phyloP scores from a whole-genome alignment of 1,140 invertebrate species.

The Megathymus violae region DNA sequence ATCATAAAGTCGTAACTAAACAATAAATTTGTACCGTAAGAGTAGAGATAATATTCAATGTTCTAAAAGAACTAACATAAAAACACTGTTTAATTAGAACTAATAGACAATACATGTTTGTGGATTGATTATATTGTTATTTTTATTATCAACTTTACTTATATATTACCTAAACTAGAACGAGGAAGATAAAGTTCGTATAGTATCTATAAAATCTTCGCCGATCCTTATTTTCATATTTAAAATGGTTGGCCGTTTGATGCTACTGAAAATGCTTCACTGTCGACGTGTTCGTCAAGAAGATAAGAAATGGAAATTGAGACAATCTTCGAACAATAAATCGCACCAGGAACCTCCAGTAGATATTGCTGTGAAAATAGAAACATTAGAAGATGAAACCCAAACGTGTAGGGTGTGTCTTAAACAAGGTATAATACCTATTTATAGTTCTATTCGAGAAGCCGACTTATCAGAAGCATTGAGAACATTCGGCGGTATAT shows the following conservation, averaged over 20 bases:
- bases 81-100: no score
- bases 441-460: constrained; percentile 49
- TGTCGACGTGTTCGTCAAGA: constrained; percentile 38
- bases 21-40: no score
- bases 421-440: constrained; percentile 61
- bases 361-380: constrained; percentile 9
- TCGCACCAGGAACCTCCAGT: not conserved
- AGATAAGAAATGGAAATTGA: constrained; percentile 18
- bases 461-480: constrained; percentile 58
- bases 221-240: no score
- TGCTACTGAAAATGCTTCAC: constrained; percentile 60
- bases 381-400: constrained; percentile 36
- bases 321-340: constrained; percentile 7
- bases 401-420: constrained; percentile 65
- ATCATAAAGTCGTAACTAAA: no score
- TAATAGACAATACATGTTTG: no score
- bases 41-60: no score
- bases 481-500: constrained; percentile 55
- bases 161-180: no score
- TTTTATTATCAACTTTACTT: no score
- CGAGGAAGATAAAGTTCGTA: no score
- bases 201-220: no score
- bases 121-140: no score
- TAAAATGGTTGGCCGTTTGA: constrained; percentile 55
- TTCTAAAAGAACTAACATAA: no score